A percentile compares a stretch with the other conserved stretches of the same genome.
phyloP scores from a whole-genome alignment of 2,888 invertebrate genomes.

The Netelia fuscicornis region DNA sequence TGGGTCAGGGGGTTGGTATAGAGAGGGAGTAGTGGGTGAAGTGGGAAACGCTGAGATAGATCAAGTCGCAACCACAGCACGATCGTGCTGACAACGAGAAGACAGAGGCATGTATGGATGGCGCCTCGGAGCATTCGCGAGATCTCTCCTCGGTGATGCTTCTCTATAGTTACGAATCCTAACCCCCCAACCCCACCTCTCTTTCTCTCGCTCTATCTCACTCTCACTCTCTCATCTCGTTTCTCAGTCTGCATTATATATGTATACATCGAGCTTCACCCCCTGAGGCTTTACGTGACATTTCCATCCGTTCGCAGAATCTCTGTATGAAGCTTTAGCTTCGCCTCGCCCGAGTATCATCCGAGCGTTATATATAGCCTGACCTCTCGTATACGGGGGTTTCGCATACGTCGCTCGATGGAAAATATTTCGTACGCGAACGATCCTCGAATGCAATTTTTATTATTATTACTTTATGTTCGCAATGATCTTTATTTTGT shows the following conservation, averaged over 20 bases:
- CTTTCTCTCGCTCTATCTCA: constrained; percentile 15
- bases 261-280: constrained; percentile 3
- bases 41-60: constrained; percentile 47
- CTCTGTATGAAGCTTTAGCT: constrained; percentile 55
- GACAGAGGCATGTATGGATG: constrained; percentile 33
- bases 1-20: constrained; percentile 6
- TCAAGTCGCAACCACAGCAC: constrained; percentile 57
- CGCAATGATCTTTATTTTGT: neutral
- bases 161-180: constrained; percentile 32
- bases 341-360: constrained; percentile 21
- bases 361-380: neutral
- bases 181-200: neutral
- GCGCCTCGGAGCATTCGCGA: constrained; percentile 47
- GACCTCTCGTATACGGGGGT: too few relatives aligned
- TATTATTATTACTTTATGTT: neutral
- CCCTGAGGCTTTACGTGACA: constrained; percentile 64
- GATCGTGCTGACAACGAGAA: constrained; percentile 61
- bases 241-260: constrained; percentile 1
- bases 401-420: too few relatives aligned
- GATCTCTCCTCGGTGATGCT: constrained; percentile 44
- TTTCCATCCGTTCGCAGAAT: constrained; percentile 59
- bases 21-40: neutral
- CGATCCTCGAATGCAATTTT: neutral
- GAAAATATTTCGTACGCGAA: neutral
- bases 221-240: neutral